Evolutionary conservation across 2,888 invertebrate species (phyloP), one percentile per base, ranked within the genome.

Genomic region (Pteria penguin): DNA sequence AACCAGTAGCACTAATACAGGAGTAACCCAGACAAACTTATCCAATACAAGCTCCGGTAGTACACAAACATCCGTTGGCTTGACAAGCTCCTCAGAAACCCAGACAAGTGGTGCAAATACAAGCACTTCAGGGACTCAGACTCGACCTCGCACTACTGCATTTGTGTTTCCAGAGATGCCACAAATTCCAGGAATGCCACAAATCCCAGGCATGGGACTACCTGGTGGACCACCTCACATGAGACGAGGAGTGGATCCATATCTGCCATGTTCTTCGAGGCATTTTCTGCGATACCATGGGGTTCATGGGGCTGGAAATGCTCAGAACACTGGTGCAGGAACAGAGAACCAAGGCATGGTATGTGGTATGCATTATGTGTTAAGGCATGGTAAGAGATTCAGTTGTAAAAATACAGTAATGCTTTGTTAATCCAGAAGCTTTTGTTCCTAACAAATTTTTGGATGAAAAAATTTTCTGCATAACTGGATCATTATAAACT

Each of bases 261-360:
- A 86, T 78, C 78, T 89, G 5, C 88, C 87, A 0, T 89, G 88
- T 74, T 75, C 85, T 4, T 87, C 86, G 0, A 65, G 86, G 70
- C 84, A 88, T 77, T 89, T 87, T 78, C 77, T 84, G 14, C 81
- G 85, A 18, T 80, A 82, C 70, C 82, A 84, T 52, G 83, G 83
- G 3, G 69, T 81, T 8, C 80, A 80, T 62, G 69, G 78, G 26
- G 67, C 76, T 4, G 68, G 72, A 5, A 76, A 76, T 60, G 63
- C 65, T 3, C n/a, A n/a, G n/a, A n/a, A n/a, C n/a, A n/a, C n/a
- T n/a, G n/a, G n/a, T n/a, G n/a, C 52, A 61, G 54, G 66, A 52
- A 58, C 66, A 36, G 65, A 67, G 61, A 63, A 71, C 33, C 54
- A 67, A 36, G 76, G 76, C 24, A 72, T 67, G 67, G n/a, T n/a